phyloP scores from a whole-genome alignment of 1,140 invertebrate genomes.

The Pollicipes pollicipes region DNA sequence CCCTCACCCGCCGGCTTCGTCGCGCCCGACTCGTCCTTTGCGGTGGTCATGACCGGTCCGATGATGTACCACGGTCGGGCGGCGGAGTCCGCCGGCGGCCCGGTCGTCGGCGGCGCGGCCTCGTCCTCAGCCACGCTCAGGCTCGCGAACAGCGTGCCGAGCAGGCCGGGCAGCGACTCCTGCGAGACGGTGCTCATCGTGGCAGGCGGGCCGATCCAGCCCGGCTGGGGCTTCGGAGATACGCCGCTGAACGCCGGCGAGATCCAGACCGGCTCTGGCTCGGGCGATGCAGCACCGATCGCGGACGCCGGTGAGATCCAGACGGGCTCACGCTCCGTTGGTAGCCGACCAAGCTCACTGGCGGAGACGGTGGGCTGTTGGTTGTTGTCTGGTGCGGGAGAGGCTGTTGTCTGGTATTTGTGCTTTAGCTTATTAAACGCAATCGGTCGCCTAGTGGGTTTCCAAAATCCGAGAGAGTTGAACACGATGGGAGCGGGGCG shows the following conservation, averaged over 20 bases:
- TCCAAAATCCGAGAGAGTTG: neutral
- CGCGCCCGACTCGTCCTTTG: neutral
- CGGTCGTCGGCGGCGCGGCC: too few relatives aligned
- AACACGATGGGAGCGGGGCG: neutral
- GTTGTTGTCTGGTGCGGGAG: neutral
- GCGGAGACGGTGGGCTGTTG: neutral
- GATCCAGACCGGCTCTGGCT: too few relatives aligned
- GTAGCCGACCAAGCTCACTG: too few relatives aligned
- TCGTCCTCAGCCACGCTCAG: neutral
- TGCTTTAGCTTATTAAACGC: neutral
- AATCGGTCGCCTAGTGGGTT: neutral
- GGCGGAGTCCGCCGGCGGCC: too few relatives aligned
- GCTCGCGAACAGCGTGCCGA: neutral
- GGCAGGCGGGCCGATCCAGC: neutral
- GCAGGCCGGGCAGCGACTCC: neutral
- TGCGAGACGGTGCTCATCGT: neutral
- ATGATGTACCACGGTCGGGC: neutral
- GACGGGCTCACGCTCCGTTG: too few relatives aligned
- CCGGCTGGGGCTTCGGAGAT: too few relatives aligned
- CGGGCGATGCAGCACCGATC: too few relatives aligned
- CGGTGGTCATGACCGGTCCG: neutral
- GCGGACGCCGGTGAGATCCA: too few relatives aligned
- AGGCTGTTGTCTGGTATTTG: neutral
- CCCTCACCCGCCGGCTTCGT: neutral
- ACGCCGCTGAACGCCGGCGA: too few relatives aligned